Percentiles rank a stretch among this genome's conserved stretches.
phyloP scores from a whole-genome alignment of 2,113 vertebrate genomes.

The Grammomys surdaster region DNA sequence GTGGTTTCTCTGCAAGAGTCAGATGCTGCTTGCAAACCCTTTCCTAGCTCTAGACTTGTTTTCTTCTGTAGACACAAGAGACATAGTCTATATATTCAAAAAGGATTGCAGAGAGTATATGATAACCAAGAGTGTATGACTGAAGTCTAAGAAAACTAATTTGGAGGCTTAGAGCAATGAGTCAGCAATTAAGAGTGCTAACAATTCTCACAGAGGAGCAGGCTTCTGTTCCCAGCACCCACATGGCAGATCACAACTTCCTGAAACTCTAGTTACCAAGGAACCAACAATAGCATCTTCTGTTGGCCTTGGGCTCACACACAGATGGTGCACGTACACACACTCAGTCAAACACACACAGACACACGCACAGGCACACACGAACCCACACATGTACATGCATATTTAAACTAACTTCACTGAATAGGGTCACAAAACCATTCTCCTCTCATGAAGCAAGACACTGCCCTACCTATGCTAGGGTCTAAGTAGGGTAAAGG shows the following conservation, averaged over 20 bases:
- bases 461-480: not conserved
- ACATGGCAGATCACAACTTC: not conserved
- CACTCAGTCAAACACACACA: not conserved
- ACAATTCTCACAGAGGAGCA: not conserved
- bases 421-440: constrained; percentile 4
- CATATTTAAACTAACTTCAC: not conserved
- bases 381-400: not conserved
- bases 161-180: not conserved
- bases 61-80: not conserved
- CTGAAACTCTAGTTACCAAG: not conserved
- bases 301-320: too few species aligned
- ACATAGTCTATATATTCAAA: not conserved
- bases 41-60: not conserved
- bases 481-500: constrained; percentile 10
- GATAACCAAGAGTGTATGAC: not conserved
- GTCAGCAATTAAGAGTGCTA: not conserved
- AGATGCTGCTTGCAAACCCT: not conserved
- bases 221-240: not conserved
- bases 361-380: not conserved
- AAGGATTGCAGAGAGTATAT: not conserved
- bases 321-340: not conserved
- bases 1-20: not conserved
- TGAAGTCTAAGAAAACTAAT: not conserved
- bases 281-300: not conserved
- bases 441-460: not conserved